These are phyloP conservation scores for Tenebrosternarchus preto DNA, from an alignment of 2,113 vertebrate species.

Conservation along the genomic window DNA sequence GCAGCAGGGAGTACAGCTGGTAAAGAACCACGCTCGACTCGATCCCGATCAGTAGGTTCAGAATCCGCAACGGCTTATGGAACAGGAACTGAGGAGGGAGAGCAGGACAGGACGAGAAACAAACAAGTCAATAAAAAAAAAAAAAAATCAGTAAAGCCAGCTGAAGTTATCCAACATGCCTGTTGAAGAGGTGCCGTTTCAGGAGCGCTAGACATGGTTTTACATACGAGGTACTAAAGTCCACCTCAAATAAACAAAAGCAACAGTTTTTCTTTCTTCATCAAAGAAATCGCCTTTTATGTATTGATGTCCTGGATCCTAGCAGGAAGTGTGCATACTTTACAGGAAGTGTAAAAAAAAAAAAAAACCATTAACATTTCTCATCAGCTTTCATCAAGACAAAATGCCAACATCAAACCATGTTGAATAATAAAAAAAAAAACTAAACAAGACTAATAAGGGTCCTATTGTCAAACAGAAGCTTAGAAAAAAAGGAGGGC, in stretches of 20 bases:
- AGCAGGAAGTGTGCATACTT: not conserved
- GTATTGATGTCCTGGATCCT: too few relatives aligned
- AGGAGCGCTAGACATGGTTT: too few relatives aligned
- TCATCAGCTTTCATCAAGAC: not conserved
- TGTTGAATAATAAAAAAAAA: not conserved
- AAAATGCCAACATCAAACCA: not conserved
- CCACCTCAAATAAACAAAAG: too few relatives aligned
- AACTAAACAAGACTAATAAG: not conserved
- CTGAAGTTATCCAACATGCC: too few relatives aligned
- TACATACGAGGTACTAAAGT: too few relatives aligned
- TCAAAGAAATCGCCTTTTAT: too few relatives aligned
- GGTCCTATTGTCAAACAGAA: not conserved
- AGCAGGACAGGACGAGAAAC: not conserved
- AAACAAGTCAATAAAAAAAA: not conserved
- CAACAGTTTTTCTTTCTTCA: too few relatives aligned
- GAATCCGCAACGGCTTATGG: slow-evolving; percentile 95
- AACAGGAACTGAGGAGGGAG: slow-evolving; percentile 85
- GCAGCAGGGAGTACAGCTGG: slow-evolving; percentile 94
- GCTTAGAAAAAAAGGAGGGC: not conserved
- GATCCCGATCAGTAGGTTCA: slow-evolving; percentile 95
- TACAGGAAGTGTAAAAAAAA: not conserved
- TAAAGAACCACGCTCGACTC: slow-evolving; percentile 95
- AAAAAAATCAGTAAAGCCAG: too few relatives aligned
- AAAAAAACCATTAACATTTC: not conserved
- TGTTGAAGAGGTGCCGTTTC: too few relatives aligned